Conservation (phyloP, 2,797 vertebrate species). For the Cyprinodon diabolis region DNA sequence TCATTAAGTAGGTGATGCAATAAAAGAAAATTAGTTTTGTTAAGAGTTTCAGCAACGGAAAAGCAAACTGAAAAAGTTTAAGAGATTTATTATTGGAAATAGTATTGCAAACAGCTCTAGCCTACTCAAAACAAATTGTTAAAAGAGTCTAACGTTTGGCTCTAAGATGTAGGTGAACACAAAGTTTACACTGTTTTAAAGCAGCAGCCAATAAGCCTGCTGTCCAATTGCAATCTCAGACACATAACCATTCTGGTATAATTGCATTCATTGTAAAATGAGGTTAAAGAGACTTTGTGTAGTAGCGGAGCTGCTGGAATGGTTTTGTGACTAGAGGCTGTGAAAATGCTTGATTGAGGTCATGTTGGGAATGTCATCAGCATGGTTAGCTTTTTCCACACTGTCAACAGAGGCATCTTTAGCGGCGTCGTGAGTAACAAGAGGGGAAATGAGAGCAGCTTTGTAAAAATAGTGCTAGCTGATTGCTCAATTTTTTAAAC, state of each 20-base stretch:
- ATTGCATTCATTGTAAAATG: conserved; percentile 63
- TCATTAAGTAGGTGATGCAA: conserved; percentile 3
- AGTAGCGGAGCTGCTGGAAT: conserved; percentile 49
- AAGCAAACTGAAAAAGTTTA: conserved; percentile 61
- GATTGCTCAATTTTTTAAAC: conserved; percentile 49
- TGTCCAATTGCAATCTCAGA: conserved; percentile 13
- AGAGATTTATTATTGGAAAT: conserved; percentile 39
- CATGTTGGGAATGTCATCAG: conserved; percentile 64
- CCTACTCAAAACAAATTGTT: conserved; percentile 6
- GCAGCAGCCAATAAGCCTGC: conserved; percentile 9
- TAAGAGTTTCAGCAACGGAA: conserved; percentile 23
- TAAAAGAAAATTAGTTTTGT: neutral
- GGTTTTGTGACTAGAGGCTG: conserved; percentile 59
- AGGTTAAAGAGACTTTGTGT: conserved; percentile 56
- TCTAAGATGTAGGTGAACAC: conserved; percentile 38
- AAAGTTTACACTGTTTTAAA: conserved; percentile 31
- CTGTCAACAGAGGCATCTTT: conserved; percentile 65
- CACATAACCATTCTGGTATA: conserved; percentile 37
- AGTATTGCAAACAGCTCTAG: conserved; percentile 21
- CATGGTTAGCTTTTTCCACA: conserved; percentile 56
- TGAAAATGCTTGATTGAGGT: conserved; percentile 70
- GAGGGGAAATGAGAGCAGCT: conserved; percentile 37
- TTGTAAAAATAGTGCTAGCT: conserved; percentile 40
- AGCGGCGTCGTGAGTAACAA: conserved; percentile 43
- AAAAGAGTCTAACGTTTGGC: conserved; percentile 15